A percentile compares a stretch with the other conserved stretches of the same genome.
Evolutionary conservation across 2,113 vertebrate species (phyloP).

Genomic region (Plestiodon gilberti): DNA sequence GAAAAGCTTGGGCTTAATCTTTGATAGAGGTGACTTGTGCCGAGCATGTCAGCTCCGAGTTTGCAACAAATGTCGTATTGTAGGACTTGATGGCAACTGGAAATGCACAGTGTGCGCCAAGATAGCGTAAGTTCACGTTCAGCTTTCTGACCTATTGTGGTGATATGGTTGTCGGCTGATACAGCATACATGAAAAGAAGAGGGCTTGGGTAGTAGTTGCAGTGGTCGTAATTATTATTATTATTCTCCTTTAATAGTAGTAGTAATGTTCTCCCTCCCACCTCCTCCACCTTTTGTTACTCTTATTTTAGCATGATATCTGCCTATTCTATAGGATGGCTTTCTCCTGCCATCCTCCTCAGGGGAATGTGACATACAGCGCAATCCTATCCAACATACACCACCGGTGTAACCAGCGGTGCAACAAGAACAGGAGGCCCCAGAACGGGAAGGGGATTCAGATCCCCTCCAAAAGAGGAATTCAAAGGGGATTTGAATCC

Average conservation of each 20-base stretch:
- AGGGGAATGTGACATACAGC: not conserved
- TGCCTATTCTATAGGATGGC: not conserved
- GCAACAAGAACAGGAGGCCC: no score
- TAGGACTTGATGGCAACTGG: conserved; percentile 74
- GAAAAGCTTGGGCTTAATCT: conserved; percentile 88
- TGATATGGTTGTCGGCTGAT: not conserved
- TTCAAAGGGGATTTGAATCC: no score
- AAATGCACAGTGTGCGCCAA: conserved; percentile 90
- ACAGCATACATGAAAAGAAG: not conserved
- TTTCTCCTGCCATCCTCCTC: not conserved
- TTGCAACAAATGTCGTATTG: conserved; percentile 82
- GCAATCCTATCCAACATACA: no score
- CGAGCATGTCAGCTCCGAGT: conserved; percentile 83
- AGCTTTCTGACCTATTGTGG: not conserved
- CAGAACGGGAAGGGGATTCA: no score
- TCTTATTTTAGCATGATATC: not conserved
- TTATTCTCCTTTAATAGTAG: not conserved
- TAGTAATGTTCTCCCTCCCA: not conserved
- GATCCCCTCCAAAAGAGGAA: no score
- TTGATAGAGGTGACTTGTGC: conserved; percentile 88
- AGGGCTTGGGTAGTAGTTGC: not conserved
- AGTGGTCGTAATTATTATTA: not conserved
- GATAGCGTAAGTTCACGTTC: conserved; percentile 84
- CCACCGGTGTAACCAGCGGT: no score
- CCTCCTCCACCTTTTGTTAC: not conserved